Evolutionary conservation across 2,113 vertebrate genomes (phyloP), one percentile per base, ranked within the genome.

Genomic region (Thinocorus orbignyianus): DNA sequence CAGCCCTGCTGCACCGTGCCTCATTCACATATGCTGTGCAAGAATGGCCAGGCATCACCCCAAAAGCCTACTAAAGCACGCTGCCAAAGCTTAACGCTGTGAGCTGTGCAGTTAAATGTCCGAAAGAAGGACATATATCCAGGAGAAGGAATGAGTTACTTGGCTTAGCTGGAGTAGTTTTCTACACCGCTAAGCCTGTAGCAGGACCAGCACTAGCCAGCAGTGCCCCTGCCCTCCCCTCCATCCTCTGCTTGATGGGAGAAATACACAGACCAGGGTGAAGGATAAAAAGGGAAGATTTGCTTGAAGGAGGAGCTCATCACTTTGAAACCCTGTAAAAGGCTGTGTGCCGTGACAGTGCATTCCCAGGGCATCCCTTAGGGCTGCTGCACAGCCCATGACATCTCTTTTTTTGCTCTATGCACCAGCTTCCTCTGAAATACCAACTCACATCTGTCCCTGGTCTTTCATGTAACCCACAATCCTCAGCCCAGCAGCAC

Each of bases 301-400:
- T 44, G 10, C 31, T 81, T 2, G 15, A 58, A 83, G 26, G n/a
- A 78, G 25, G 39, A 84, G 8, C 26, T 82, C 0, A 0, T 31
- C 0, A 0, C 39, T 86, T 73, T 80, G 66, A 86, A 92, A 49
- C 16, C 11, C 11, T 2, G 1, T 42, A 13, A 42, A 37, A 76
- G 8, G 17, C 7, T 51, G 9, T 48, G 16, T 70, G 31, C 39
- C 0, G 0, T 49, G 31, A 33, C 52, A 62, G 25, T 11, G 23
- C 7, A 1, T 39, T 82, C 22, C 35, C 62, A 69, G 20, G 4
- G 9, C 17, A 57, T 33, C 20, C 25, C 3, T 48, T n/a, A 55
- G 11, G 39, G 18, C 46, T 84, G 64, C 58, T 2, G 6, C 31
- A 49, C n/a, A 87, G 55, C 17, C 30, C 17, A 10, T 5, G 13